Percentiles rank a stretch among this genome's conserved stretches.
Conservation (phyloP, 2,797 vertebrate species). For the Micrastur ruficollis region DNA sequence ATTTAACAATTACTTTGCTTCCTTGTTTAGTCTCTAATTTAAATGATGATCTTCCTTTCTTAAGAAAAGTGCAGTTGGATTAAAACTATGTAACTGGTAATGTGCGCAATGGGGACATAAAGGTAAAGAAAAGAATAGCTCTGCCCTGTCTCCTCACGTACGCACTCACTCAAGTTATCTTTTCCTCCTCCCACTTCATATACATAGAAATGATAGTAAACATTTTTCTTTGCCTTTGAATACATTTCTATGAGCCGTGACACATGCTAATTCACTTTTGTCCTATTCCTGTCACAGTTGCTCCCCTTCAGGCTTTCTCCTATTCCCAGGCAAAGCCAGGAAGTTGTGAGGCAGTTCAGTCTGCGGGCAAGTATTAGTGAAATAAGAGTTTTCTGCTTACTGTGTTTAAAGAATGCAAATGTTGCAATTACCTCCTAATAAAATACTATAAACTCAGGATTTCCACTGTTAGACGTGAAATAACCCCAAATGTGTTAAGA, state of each 20-base stretch:
- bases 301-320: not conserved
- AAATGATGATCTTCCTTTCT: not conserved
- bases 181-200: not conserved
- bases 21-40: not conserved
- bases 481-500: not conserved
- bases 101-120: not conserved
- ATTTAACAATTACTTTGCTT: not conserved
- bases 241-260: not conserved
- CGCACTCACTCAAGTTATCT: not conserved
- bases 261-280: not conserved
- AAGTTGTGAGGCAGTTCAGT: not conserved
- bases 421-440: not conserved
- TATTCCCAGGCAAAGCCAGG: not conserved
- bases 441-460: not conserved
- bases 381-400: not conserved
- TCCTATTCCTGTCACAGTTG: not conserved
- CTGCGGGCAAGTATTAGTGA: not conserved
- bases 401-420: not conserved
- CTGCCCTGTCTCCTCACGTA: not conserved
- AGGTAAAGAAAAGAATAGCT: not conserved
- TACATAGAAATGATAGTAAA: not conserved
- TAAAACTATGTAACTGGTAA: not conserved
- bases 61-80: not conserved
- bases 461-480: not conserved
- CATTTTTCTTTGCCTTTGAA: not conserved